Conservation (phyloP, 2,113 vertebrate species). For the Osmerus eperlanus region DNA sequence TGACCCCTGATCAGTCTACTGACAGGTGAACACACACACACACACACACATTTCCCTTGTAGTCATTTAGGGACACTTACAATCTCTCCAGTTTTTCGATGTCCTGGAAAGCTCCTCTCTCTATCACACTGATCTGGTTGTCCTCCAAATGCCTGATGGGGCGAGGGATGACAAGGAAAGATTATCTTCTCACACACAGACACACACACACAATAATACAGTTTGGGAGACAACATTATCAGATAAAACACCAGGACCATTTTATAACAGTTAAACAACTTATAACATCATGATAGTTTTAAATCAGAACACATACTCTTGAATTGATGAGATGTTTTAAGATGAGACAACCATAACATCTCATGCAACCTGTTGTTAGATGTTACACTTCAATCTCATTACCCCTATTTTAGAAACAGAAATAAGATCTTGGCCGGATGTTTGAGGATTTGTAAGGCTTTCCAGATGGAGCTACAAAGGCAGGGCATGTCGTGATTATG, state of each 20-base stretch:
- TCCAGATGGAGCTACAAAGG: conserved; percentile 50
- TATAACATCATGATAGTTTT: no score
- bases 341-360: no score
- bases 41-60: conserved; percentile 8
- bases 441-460: conserved; percentile 40
- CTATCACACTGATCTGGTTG: conserved; percentile 93
- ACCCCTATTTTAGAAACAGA: conserved; percentile 12
- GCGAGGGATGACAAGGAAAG: conserved; percentile 23
- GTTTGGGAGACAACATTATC: neutral
- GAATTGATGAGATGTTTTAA: no score
- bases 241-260: neutral
- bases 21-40: conserved; percentile 1
- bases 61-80: conserved; percentile 76
- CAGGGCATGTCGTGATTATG: conserved; percentile 36
- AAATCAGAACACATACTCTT: no score
- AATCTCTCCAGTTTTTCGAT: conserved; percentile 93
- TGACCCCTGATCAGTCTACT: neutral
- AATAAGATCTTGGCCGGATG: conserved; percentile 28
- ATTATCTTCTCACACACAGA: neutral
- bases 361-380: no score
- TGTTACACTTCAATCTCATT: conserved; percentile 1
- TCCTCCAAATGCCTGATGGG: conserved; percentile 89
- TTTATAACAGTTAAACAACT: neutral
- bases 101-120: conserved; percentile 97
- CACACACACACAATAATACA: neutral